A percentile compares a stretch with the other conserved stretches of the same genome.
These are phyloP conservation scores for Anadara kagoshimensis DNA, from an alignment of 1,140 invertebrate genomes.

Conservation along the genomic window DNA sequence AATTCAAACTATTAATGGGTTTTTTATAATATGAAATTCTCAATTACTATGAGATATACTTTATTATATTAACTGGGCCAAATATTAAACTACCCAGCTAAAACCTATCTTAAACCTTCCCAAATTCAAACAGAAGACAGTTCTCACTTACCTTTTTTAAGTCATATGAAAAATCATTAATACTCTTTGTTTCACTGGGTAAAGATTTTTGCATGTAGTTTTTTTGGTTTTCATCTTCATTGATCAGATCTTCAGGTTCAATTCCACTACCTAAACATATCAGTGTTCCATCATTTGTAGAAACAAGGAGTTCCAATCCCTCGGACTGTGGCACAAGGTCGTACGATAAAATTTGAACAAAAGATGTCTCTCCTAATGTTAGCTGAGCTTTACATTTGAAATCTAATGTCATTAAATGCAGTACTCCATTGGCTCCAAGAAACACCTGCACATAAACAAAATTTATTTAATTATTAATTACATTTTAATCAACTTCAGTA, in stretches of 20 bases:
- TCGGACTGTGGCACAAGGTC: conserved; percentile 55
- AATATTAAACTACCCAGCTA: too few relatives aligned
- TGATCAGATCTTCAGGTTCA: conserved; percentile 36
- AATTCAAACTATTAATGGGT: too few relatives aligned
- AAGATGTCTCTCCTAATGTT: conserved; percentile 63
- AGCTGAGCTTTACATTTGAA: conserved; percentile 56
- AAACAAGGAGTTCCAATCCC: conserved; percentile 63
- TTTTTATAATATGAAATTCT: too few relatives aligned
- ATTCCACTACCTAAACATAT: conserved; percentile 60
- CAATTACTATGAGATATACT: too few relatives aligned
- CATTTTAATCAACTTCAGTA: not conserved
- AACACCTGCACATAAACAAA: conserved; percentile 56
- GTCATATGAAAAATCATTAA: conserved; percentile 60
- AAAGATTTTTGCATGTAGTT: conserved; percentile 7
- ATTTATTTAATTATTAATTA: not conserved
- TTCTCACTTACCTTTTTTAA: conserved; percentile 48
- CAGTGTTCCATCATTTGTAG: conserved; percentile 68
- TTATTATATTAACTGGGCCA: too few relatives aligned
- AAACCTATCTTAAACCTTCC: too few relatives aligned
- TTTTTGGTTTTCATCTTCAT: conserved; percentile 41
- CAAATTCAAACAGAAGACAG: too few relatives aligned
- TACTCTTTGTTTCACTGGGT: conserved; percentile 47
- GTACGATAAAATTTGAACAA: conserved; percentile 65
- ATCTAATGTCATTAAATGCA: conserved; percentile 64
- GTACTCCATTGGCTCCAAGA: conserved; percentile 61